Base-by-base conservation (phyloP, 2,113 vertebrate species). In the Onychorhynchus coronatus region DNA sequence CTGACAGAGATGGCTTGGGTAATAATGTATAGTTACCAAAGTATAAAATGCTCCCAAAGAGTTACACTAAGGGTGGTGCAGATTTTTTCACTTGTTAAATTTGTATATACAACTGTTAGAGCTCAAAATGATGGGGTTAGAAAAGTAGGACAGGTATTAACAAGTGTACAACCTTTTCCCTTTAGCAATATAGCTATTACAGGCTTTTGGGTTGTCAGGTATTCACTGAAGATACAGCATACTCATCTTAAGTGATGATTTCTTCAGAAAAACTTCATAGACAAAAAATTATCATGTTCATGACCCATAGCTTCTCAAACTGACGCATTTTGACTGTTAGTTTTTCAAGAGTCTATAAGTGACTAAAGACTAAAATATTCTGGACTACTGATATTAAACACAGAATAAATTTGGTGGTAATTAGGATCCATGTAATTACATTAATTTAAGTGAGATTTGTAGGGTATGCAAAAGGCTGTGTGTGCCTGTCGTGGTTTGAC, bases 81-180 rank as follows among this genome's bases (percentile, higher is more conserved):
- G 49, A 47, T 44, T 72, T 95, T 67, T 74, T 71, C 30, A 35
- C 44, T 55, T 88, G 62, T 55, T 82, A 58, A 89, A 84, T 87
- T 92, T 89, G 18, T 85, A 63, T 55, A 44, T 41, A 37, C 13
- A 74, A 67, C 59, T 62, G n/a, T n/a, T 88, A 39, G 61, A 91
- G 31, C n/a, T 78, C 52, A 78, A 66, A 96, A 93, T 92, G 52
- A 87, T 44, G 63, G 79, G 35, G 20, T 91, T 68, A 81, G 65
- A 55, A 84, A 94, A 92, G 70, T 75, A 92, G 73, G 47, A 73
- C 90, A 74, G 39, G 59, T 88, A 80, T 83, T 67, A 94, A 44
- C 66, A 71, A 76, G 31, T 63, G 24, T 39, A 31, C 39, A 80
- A n/a, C 13, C 2, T 74, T 53, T 89, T 77, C 37, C 23, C 47